Conservation (phyloP, 2,113 vertebrate genomes). For the Ictalurus furcatus region DNA sequence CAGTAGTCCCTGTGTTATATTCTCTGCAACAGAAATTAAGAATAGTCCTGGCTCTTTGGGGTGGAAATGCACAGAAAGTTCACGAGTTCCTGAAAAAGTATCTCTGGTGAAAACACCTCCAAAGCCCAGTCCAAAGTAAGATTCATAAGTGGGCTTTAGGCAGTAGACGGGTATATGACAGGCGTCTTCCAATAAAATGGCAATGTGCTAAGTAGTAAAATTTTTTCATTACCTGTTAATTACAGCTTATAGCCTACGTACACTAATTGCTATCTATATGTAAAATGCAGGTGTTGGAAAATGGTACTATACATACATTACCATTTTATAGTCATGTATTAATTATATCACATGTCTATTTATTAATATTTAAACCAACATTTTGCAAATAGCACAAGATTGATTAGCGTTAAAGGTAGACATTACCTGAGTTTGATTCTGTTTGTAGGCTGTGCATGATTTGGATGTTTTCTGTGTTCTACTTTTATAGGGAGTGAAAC, state of each 20-base stretch:
- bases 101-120: neutral
- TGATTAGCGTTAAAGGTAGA: neutral
- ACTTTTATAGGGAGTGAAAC: slow-evolving; percentile 88
- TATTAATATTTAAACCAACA: neutral
- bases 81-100: neutral
- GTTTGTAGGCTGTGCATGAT: slow-evolving; percentile 1
- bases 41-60: neutral
- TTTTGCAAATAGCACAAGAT: neutral
- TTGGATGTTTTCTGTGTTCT: slow-evolving; percentile 55
- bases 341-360: neutral
- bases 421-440: neutral
- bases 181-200: neutral
- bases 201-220: neutral
- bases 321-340: neutral
- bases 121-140: neutral
- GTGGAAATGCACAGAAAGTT: neutral
- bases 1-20: neutral
- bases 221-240: neutral
- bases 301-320: neutral
- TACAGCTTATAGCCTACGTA: neutral
- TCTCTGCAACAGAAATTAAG: neutral
- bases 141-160: neutral
- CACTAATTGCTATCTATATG: neutral
- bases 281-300: neutral
- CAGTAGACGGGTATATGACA: neutral